These are phyloP conservation scores for Oncorhynchus clarkii DNA, from an alignment of 2,113 vertebrate species.

Conservation along the genomic window DNA sequence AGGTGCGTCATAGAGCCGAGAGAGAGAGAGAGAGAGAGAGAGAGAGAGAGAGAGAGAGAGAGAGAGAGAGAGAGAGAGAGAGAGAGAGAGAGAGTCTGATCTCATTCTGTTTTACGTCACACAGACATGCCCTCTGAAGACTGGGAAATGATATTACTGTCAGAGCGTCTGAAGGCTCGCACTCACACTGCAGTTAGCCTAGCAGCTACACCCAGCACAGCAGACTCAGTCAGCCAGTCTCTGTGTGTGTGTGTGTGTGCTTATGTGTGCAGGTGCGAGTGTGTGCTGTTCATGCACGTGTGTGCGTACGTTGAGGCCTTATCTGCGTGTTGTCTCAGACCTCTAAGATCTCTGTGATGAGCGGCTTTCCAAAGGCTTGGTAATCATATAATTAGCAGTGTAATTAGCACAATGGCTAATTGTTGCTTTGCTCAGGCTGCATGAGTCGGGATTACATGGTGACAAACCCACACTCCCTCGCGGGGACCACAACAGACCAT, in stretches of 20 bases:
- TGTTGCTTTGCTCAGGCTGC: constrained; percentile 49
- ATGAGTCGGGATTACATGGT: constrained; percentile 47
- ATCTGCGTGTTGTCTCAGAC: constrained; percentile 21
- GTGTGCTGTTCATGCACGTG: background rate
- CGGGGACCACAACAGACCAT: constrained; percentile 34
- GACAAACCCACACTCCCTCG: constrained; percentile 22
- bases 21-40: constrained; percentile 7
- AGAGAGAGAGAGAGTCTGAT: constrained; percentile 10
- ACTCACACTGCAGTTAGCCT: background rate
- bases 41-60: background rate
- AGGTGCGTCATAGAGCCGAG: background rate
- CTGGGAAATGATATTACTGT: background rate
- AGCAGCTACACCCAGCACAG: background rate
- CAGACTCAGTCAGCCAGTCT: background rate
- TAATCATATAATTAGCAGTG: constrained; percentile 70
- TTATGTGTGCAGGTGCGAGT: constrained; percentile 6
- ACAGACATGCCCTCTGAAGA: constrained; percentile 1
- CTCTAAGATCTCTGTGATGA: constrained; percentile 39
- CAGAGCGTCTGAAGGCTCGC: background rate
- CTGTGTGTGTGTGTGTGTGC: background rate
- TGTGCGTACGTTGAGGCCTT: constrained; percentile 1
- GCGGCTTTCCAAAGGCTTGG: constrained; percentile 50
- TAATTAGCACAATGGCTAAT: constrained; percentile 65
- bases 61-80: constrained; percentile 1
- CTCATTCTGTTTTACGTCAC: constrained; percentile 7